Evolutionary conservation across 2,113 vertebrate genomes (phyloP).

Genomic region (Menura novaehollandiae): DNA sequence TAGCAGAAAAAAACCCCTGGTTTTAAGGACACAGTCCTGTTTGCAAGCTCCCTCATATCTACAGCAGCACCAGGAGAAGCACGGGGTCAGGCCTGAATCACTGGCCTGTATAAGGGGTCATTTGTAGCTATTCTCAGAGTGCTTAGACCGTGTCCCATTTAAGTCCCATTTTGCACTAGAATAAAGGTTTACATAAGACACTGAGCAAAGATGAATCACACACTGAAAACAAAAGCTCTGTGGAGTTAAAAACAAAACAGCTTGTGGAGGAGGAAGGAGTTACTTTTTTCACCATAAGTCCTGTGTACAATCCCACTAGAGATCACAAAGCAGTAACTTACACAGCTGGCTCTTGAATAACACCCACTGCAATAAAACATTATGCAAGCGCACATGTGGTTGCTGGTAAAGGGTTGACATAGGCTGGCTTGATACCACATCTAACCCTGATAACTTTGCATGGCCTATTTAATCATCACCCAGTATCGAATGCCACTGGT

Average conservation of each 20-base stretch:
- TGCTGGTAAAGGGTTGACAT: not conserved
- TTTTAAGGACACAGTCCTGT: not conserved
- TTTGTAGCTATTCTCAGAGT: slow-evolving; percentile 34
- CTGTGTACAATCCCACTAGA: not conserved
- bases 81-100: not conserved
- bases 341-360: not conserved
- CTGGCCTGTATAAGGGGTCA: slow-evolving; percentile 12
- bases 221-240: not conserved
- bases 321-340: not conserved
- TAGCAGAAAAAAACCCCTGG: not conserved
- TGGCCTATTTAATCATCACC: not conserved
- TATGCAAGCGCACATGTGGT: not conserved
- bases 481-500: not conserved
- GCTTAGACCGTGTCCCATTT: slow-evolving; percentile 49
- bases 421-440: not conserved
- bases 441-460: not conserved
- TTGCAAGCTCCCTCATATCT: not conserved
- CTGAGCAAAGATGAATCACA: slow-evolving; percentile 13
- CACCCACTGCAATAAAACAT: not conserved
- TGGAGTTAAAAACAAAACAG: not conserved
- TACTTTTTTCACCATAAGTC: not conserved
- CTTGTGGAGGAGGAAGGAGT: not conserved
- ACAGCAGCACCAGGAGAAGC: not conserved
- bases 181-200: slow-evolving; percentile 52
- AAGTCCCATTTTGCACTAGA: slow-evolving; percentile 4